Percentiles rank a stretch among this genome's conserved stretches.
phyloP scores from a whole-genome alignment of 2,113 vertebrate genomes.

The Bos indicus region DNA sequence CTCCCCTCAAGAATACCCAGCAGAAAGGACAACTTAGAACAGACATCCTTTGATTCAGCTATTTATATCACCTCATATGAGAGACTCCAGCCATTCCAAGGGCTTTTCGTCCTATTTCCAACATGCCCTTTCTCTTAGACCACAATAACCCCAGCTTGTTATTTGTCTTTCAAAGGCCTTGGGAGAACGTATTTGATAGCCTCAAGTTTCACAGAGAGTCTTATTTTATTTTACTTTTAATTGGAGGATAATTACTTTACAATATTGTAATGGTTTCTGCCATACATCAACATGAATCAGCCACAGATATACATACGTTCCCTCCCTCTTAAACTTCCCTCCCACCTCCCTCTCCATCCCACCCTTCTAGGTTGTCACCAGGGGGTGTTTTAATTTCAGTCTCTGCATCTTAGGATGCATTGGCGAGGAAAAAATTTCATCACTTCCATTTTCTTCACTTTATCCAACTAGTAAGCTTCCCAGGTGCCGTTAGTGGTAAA shows the following conservation, averaged over 20 bases:
- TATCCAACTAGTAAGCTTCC: not conserved
- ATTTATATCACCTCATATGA: constrained; percentile 11
- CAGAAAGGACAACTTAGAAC: not conserved
- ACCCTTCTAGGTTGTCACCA: not conserved
- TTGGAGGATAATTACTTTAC: not conserved
- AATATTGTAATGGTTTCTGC: not conserved
- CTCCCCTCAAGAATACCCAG: not conserved
- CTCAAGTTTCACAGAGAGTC: not conserved
- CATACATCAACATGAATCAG: not conserved
- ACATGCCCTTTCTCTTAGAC: not conserved
- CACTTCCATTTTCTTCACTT: not conserved
- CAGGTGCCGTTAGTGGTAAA: not conserved
- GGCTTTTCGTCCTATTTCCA: not conserved
- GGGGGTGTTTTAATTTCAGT: not conserved
- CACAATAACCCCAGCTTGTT: not conserved
- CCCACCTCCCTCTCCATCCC: not conserved
- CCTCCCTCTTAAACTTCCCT: not conserved
- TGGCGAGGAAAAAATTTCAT: not conserved
- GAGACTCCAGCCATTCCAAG: not conserved
- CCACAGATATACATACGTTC: not conserved
- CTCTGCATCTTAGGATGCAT: not conserved
- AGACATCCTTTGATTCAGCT: constrained; percentile 33
- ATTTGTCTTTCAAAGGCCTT: not conserved
- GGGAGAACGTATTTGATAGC: not conserved
- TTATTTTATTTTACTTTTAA: not conserved